Evolutionary conservation across 2,888 invertebrate species (phyloP).

Genomic region (Phlogophora meticulosa): DNA sequence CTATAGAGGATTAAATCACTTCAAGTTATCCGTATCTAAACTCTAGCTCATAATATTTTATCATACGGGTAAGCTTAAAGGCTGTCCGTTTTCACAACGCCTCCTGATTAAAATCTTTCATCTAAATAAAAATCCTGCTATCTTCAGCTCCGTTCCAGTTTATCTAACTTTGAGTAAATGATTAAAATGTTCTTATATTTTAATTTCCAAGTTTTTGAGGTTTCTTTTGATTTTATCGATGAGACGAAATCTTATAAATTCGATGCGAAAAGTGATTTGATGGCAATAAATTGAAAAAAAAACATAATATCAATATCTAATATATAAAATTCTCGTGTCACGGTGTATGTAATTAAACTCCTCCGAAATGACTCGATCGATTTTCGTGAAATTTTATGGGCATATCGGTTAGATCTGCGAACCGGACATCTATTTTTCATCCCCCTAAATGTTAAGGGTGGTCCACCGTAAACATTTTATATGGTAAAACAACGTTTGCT

Average conservation of each 20-base stretch:
- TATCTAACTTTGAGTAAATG: conserved; percentile 38
- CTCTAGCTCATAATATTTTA: conserved; percentile 43
- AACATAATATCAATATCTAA: too few species aligned
- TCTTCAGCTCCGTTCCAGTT: conserved; percentile 33
- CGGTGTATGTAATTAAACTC: too few species aligned
- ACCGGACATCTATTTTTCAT: too few species aligned
- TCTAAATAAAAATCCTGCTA: conserved; percentile 50
- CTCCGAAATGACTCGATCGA: too few species aligned
- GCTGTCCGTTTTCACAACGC: conserved; percentile 34
- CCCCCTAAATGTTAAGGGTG: too few species aligned
- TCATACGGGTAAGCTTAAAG: conserved; percentile 30
- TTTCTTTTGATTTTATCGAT: background rate
- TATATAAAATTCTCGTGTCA: too few species aligned
- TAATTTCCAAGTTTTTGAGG: conserved; percentile 3
- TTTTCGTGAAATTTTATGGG: too few species aligned
- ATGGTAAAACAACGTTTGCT: too few species aligned
- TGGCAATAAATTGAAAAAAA: too few species aligned
- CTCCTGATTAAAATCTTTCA: conserved; percentile 58
- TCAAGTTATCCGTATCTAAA: conserved; percentile 44
- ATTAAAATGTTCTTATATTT: conserved; percentile 32
- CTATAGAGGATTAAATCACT: conserved; percentile 44
- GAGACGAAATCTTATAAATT: background rate
- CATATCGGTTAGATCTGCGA: too few species aligned
- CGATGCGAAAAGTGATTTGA: too few species aligned
- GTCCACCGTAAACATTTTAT: too few species aligned